phyloP scores from a whole-genome alignment of 92 coral and sea anemone species.

The Heliopora coerulea region DNA sequence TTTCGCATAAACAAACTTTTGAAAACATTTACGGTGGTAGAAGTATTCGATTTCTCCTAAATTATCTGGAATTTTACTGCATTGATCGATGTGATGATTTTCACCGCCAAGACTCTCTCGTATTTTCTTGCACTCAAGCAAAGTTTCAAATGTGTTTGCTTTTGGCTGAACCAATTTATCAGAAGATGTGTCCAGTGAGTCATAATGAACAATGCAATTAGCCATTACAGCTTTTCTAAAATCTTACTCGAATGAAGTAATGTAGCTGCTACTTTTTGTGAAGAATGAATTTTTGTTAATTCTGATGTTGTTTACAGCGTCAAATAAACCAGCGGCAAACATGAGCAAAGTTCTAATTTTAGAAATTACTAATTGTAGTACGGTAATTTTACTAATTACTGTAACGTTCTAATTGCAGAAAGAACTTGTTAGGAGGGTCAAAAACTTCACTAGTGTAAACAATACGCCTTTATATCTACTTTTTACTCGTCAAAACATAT shows the following conservation, averaged over 20 bases:
- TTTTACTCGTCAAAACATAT: too few relatives aligned
- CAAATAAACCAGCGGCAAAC: too few relatives aligned
- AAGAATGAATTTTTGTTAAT: too few relatives aligned
- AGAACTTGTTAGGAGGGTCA: too few relatives aligned
- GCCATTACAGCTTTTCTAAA: not conserved
- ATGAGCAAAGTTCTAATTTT: too few relatives aligned
- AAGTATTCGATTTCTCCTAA: not conserved
- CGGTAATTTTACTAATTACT: too few relatives aligned
- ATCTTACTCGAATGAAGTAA: not conserved
- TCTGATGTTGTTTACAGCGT: too few relatives aligned
- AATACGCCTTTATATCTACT: too few relatives aligned
- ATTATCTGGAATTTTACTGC: slow-evolving; percentile 6
- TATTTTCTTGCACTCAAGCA: slow-evolving; percentile 36
- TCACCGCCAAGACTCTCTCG: slow-evolving; percentile 18
- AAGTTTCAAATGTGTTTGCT: slow-evolving; percentile 8
- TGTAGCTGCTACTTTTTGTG: too few relatives aligned
- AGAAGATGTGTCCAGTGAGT: slow-evolving; percentile 4
- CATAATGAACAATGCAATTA: slow-evolving; percentile 20
- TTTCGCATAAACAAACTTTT: slow-evolving; percentile 23
- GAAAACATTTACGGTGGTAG: slow-evolving; percentile 30
- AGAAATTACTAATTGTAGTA: too few relatives aligned
- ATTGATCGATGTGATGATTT: slow-evolving; percentile 28
- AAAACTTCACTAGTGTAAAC: too few relatives aligned
- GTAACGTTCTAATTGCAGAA: too few relatives aligned
- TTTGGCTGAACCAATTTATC: slow-evolving; percentile 20